Percentiles rank a stretch among this genome's conserved stretches.
These are phyloP conservation scores for Luperina testacea DNA, from an alignment of 2,888 invertebrate species.

Conservation along the genomic window DNA sequence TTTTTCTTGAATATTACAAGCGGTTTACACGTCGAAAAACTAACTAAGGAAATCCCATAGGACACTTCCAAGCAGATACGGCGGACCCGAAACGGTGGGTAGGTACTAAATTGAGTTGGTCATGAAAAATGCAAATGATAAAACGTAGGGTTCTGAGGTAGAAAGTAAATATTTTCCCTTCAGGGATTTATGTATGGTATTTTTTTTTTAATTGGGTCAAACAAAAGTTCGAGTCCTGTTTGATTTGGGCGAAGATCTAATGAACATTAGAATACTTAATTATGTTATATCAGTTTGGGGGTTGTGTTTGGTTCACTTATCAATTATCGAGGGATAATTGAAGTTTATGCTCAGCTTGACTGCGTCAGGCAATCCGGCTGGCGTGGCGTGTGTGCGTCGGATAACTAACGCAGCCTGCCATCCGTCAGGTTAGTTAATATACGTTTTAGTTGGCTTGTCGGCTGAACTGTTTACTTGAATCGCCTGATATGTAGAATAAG, in stretches of 20 bases:
- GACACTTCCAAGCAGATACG: constrained; percentile 63
- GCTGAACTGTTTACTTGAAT: constrained; percentile 20
- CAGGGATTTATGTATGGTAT: constrained; percentile 40
- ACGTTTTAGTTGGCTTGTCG: constrained; percentile 33
- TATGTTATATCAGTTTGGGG: constrained; percentile 42
- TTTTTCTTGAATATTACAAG: constrained; percentile 65
- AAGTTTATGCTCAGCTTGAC: constrained; percentile 56
- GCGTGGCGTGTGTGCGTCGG: constrained; percentile 47
- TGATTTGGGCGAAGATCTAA: constrained; percentile 40
- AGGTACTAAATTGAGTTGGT: constrained; percentile 70
- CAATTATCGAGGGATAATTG: constrained; percentile 62
- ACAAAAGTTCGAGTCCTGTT: constrained; percentile 37
- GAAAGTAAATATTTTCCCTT: constrained; percentile 59
- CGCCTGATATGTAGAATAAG: neutral
- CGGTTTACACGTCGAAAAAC: constrained; percentile 52
- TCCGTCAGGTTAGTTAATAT: constrained; percentile 41
- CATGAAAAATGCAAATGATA: constrained; percentile 72
- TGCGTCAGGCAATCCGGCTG: constrained; percentile 51
- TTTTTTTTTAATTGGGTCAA: constrained; percentile 49
- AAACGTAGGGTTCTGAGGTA: constrained; percentile 60
- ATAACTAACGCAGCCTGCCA: constrained; percentile 42
- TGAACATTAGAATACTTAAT: constrained; percentile 47
- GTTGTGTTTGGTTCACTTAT: constrained; percentile 50
- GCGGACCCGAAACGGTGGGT: constrained; percentile 63
- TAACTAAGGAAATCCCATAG: constrained; percentile 65